Conservation (phyloP, 2,113 vertebrate species). For the Nansenia antarctica region DNA sequence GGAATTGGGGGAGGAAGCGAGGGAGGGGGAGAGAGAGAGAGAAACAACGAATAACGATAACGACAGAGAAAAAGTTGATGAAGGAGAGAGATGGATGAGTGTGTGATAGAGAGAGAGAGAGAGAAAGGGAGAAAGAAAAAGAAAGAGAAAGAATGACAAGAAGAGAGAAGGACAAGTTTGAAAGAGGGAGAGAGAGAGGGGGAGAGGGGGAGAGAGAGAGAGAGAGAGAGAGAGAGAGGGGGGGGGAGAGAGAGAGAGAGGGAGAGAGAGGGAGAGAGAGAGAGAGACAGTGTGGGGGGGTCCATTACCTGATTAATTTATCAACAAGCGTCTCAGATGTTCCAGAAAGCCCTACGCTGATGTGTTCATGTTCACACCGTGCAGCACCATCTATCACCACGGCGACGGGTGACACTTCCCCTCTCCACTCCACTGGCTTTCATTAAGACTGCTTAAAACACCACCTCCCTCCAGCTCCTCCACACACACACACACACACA, state of each 20-base stretch:
- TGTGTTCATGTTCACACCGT: constrained; percentile 45
- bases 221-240: not conserved
- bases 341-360: constrained; percentile 64
- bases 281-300: constrained; percentile 45
- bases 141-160: not conserved
- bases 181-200: not conserved
- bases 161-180: too few relatives aligned
- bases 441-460: constrained; percentile 48
- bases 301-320: constrained; percentile 73
- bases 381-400: constrained; percentile 54
- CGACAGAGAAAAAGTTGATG: too few relatives aligned
- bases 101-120: constrained; percentile 9
- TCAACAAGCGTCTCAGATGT: constrained; percentile 61
- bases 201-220: not conserved
- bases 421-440: constrained; percentile 54
- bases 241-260: not conserved
- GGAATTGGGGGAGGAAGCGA: not conserved
- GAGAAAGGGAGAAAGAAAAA: not conserved
- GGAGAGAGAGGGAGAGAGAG: not conserved
- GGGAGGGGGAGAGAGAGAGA: not conserved
- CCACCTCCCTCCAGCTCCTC: not conserved
- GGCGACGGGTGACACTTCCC: constrained; percentile 43
- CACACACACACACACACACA: not conserved
- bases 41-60: not conserved
- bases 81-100: not conserved